These are phyloP conservation scores for Mercenaria mercenaria DNA, from an alignment of 1,140 invertebrate species.

Conservation along the genomic window DNA sequence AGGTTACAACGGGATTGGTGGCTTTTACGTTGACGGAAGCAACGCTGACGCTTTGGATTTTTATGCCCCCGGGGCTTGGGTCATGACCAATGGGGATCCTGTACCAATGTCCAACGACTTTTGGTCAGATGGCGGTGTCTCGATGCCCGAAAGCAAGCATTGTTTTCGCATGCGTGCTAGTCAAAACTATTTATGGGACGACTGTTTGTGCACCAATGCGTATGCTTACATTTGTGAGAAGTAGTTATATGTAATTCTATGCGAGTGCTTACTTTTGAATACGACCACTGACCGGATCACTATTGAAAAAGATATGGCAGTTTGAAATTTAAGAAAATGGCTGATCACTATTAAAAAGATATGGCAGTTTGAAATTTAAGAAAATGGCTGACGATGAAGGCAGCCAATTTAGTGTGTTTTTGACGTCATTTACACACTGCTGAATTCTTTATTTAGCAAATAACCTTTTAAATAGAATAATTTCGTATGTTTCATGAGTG, in stretches of 20 bases:
- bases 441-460: no score
- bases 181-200: not conserved
- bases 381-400: no score
- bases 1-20: not conserved
- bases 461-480: no score
- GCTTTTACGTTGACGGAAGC: slow-evolving; percentile 11
- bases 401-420: no score
- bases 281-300: no score
- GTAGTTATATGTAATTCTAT: not conserved
- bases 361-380: no score
- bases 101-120: not conserved
- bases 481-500: no score
- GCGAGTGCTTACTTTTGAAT: no score
- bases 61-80: not conserved
- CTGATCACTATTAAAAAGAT: no score
- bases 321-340: no score
- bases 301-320: no score
- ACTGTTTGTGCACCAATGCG: not conserved
- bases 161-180: not conserved
- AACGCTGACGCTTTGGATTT: not conserved
- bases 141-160: not conserved
- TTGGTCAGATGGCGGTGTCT: not conserved
- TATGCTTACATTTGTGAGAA: not conserved
- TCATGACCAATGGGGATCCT: not conserved
- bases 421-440: no score